Evolutionary conservation across 2,113 vertebrate genomes (phyloP).

Genomic region (Tetraodon nigroviridis): DNA sequence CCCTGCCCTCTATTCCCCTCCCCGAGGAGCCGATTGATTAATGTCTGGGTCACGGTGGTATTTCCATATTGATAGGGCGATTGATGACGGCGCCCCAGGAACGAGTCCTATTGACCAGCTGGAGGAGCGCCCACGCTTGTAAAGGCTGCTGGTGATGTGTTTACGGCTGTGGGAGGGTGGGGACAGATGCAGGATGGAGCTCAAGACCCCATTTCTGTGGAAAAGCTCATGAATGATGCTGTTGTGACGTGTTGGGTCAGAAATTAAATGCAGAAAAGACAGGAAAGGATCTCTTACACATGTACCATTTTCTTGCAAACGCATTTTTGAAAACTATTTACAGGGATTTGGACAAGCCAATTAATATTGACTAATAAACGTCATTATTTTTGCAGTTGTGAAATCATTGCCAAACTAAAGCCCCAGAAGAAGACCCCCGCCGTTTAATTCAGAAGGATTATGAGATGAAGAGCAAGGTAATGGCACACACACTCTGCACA

Average conservation of each 20-base stretch:
- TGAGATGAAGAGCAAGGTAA: neutral
- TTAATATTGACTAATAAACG: neutral
- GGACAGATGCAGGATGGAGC: no score
- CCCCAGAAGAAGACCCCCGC: no score
- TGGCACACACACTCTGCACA: neutral
- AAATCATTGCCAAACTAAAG: no score
- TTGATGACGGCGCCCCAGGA: conserved; percentile 73
- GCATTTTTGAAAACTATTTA: no score
- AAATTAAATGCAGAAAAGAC: no score
- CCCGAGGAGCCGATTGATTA: conserved; percentile 71
- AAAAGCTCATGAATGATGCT: no score
- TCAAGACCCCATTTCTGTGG: no score
- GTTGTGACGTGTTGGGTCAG: no score
- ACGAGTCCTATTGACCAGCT: conserved; percentile 68
- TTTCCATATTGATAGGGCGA: conserved; percentile 76
- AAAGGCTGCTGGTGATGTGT: conserved; percentile 17
- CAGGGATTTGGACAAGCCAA: neutral
- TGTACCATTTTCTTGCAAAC: no score
- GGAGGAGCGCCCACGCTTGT: conserved; percentile 52
- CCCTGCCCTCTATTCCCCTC: conserved; percentile 48
- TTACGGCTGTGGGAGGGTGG: neutral
- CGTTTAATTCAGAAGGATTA: neutral
- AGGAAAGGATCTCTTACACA: no score
- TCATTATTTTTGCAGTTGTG: neutral
- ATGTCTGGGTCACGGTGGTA: conserved; percentile 73